phyloP scores from a whole-genome alignment of 2,113 vertebrate genomes.

The Dryoscopus gambensis region DNA sequence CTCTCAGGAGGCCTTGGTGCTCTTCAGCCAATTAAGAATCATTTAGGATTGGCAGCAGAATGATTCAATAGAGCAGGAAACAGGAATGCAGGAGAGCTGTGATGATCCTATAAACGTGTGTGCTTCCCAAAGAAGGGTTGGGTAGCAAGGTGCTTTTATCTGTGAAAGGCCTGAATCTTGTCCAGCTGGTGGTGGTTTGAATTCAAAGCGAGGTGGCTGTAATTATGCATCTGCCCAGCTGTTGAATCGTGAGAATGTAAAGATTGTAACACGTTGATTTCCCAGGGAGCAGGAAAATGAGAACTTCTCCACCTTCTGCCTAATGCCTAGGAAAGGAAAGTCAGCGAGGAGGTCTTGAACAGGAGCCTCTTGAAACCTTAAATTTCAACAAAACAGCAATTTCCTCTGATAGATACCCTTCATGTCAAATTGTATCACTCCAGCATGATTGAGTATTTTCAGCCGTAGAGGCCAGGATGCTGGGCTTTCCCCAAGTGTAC shows the following conservation, averaged over 20 bases:
- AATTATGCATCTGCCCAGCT: neutral
- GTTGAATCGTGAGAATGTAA: neutral
- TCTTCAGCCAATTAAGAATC: neutral
- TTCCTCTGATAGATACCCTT: neutral
- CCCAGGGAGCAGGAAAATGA: conserved; percentile 16
- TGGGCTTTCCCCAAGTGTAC: neutral
- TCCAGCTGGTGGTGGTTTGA: neutral
- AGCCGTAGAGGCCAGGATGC: neutral
- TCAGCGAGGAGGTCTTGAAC: conserved; percentile 13
- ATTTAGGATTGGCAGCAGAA: neutral
- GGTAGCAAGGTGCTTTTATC: neutral
- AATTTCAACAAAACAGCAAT: neutral
- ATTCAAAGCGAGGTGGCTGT: neutral
- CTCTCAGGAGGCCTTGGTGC: neutral
- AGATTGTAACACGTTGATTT: conserved; percentile 18
- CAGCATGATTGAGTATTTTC: neutral
- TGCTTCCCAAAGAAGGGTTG: neutral
- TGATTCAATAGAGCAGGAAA: neutral
- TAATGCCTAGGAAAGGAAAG: conserved; percentile 3
- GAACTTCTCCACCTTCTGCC: conserved; percentile 10
- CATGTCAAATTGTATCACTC: neutral
- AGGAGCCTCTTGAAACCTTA: conserved; percentile 13
- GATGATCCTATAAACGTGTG: neutral
- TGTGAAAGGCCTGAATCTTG: neutral
- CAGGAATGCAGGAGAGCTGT: neutral